Evolutionary conservation across 2,888 invertebrate genomes (phyloP).

Genomic region (Biston stratarius): DNA sequence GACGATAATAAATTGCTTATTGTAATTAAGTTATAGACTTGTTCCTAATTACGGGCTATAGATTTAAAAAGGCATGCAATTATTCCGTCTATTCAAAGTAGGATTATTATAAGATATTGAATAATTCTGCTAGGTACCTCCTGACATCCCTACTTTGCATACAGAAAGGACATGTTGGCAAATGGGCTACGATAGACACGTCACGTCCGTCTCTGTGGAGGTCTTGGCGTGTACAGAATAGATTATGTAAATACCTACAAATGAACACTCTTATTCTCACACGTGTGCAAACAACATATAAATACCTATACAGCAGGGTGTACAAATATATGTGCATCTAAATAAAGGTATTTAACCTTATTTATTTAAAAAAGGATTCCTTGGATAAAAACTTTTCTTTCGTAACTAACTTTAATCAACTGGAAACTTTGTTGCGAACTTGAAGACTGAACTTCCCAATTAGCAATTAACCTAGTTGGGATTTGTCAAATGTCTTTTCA

Average conservation of each 20-base stretch:
- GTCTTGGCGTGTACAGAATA: constrained; percentile 75
- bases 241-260: constrained; percentile 34
- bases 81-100: constrained; percentile 2
- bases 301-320: background rate
- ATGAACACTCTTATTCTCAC: background rate
- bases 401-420: too few relatives aligned
- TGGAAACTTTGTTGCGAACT: too few relatives aligned
- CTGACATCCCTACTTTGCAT: constrained; percentile 37
- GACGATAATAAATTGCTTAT: constrained; percentile 17
- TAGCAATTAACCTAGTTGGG: too few relatives aligned
- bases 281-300: constrained; percentile 6
- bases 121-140: constrained; percentile 14
- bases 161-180: constrained; percentile 47
- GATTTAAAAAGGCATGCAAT: constrained; percentile 10
- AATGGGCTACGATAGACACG: constrained; percentile 59
- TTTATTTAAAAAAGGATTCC: too few relatives aligned
- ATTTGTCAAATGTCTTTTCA: too few relatives aligned
- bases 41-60: constrained; percentile 10
- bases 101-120: background rate
- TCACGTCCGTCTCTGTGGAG: constrained; percentile 76
- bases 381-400: too few relatives aligned
- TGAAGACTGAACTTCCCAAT: too few relatives aligned
- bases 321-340: too few relatives aligned
- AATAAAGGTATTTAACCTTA: too few relatives aligned
- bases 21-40: constrained; percentile 8